Evolutionary conservation across 2,888 invertebrate genomes (phyloP).

Genomic region (Drosophila incognita): DNA sequence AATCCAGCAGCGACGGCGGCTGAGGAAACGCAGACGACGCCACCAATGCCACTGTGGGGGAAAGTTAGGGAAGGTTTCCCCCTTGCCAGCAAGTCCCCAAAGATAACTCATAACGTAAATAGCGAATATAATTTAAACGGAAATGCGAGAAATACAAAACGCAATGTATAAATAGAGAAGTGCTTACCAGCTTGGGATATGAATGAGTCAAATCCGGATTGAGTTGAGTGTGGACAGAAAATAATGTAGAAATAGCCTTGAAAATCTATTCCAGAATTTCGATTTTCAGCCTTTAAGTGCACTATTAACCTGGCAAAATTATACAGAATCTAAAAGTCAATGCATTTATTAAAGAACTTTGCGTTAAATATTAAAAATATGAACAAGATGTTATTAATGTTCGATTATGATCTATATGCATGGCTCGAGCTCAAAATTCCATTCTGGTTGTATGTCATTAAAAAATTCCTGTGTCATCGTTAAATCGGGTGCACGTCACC

Average conservation of each 20-base stretch:
- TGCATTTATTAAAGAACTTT: not conserved
- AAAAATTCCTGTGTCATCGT: slow-evolving; percentile 64
- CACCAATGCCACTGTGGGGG: not conserved
- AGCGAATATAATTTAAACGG: slow-evolving; percentile 12
- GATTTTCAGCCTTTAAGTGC: not conserved
- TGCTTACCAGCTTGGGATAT: not conserved
- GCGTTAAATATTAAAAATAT: not conserved
- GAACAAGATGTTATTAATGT: not conserved
- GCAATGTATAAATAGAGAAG: not conserved
- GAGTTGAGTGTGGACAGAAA: not conserved
- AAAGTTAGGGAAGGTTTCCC: not conserved
- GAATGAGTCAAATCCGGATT: not conserved
- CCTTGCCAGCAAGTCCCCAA: slow-evolving; percentile 11
- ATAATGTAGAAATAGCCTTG: not conserved
- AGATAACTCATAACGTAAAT: slow-evolving; percentile 49
- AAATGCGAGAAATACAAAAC: not conserved
- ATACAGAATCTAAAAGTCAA: not conserved
- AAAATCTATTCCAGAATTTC: not conserved
- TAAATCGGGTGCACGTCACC: slow-evolving; percentile 17
- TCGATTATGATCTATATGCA: slow-evolving; percentile 12
- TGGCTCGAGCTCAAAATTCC: slow-evolving; percentile 53
- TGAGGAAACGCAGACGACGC: not conserved
- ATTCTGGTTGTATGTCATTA: slow-evolving; percentile 63
- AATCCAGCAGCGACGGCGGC: not conserved
- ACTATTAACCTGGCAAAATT: not conserved